Percentiles rank a stretch among this genome's conserved stretches.
Evolutionary conservation across 2,113 vertebrate genomes (phyloP).

Genomic region (Silurus glanis): DNA sequence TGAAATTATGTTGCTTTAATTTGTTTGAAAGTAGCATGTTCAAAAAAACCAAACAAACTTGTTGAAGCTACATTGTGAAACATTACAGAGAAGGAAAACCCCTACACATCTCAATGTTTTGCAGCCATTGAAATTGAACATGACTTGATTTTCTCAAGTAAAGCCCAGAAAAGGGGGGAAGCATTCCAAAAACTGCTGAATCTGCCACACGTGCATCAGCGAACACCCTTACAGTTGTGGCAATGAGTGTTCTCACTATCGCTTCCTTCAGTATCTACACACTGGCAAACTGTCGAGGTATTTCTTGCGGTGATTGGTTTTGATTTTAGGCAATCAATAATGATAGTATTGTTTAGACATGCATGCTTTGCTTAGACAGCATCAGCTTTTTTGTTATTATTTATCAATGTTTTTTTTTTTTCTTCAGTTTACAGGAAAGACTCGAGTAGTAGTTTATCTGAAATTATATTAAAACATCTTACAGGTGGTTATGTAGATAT

Average conservation of each 20-base stretch:
- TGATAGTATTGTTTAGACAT: constrained; percentile 85
- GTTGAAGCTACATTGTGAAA: constrained; percentile 53
- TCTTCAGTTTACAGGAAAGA: constrained; percentile 67
- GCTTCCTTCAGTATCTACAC: constrained; percentile 88
- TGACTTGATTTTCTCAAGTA: constrained; percentile 97
- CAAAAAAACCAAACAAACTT: background rate
- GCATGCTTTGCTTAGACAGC: constrained; percentile 87
- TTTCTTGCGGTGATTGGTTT: constrained; percentile 98
- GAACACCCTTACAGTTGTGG: constrained; percentile 91
- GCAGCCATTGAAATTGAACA: constrained; percentile 94
- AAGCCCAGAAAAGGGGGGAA: constrained; percentile 87
- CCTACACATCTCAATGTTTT: constrained; percentile 94
- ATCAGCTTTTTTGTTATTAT: constrained; percentile 40
- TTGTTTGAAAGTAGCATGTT: constrained; percentile 49
- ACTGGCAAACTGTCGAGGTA: constrained; percentile 95
- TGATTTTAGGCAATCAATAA: constrained; percentile 88
- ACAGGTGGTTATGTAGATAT: constrained; percentile 69
- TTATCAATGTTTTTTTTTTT: constrained; percentile 43
- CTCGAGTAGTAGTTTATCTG: constrained; percentile 20
- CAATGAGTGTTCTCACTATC: constrained; percentile 90
- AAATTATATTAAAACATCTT: constrained; percentile 12
- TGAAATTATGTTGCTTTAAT: constrained; percentile 38
- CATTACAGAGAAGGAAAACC: constrained; percentile 70
- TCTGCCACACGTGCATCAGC: constrained; percentile 92
- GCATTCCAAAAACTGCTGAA: constrained; percentile 93